These are phyloP conservation scores for Agapornis roseicollis DNA, from an alignment of 2,113 vertebrate genomes.

Conservation along the genomic window DNA sequence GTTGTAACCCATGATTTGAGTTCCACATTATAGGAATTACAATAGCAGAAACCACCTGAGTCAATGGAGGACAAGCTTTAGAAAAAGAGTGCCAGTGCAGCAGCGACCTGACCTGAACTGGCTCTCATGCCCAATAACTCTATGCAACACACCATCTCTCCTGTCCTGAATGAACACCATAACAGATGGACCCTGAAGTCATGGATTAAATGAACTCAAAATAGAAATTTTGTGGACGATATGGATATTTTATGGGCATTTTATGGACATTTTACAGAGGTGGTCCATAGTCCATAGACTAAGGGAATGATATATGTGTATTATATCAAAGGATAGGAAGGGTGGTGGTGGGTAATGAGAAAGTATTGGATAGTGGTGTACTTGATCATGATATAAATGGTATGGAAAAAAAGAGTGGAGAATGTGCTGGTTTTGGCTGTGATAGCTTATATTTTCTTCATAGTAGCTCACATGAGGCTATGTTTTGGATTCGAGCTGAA, in stretches of 20 bases:
- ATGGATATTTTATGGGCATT: not conserved
- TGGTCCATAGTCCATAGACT: not conserved
- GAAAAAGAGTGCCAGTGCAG: not conserved
- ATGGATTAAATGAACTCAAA: not conserved
- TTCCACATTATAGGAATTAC: not conserved
- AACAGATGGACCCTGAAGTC: not conserved
- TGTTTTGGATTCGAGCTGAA: not conserved
- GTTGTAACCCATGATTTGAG: not conserved
- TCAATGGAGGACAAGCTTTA: not conserved
- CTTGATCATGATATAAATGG: not conserved
- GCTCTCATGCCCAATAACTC: not conserved
- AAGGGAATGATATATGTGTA: not conserved
- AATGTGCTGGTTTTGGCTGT: not conserved
- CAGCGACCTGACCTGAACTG: not conserved
- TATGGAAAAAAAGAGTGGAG: not conserved
- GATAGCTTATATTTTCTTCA: not conserved
- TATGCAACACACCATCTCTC: not conserved
- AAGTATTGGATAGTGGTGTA: not conserved
- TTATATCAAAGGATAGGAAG: not conserved
- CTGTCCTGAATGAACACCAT: not conserved
- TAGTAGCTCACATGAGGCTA: not conserved
- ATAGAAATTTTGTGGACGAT: not conserved
- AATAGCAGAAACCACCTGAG: not conserved
- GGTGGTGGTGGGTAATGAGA: not conserved
- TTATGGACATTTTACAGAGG: not conserved